Conservation (phyloP, 2,888 invertebrate species). For the Penaeus monodon region DNA sequence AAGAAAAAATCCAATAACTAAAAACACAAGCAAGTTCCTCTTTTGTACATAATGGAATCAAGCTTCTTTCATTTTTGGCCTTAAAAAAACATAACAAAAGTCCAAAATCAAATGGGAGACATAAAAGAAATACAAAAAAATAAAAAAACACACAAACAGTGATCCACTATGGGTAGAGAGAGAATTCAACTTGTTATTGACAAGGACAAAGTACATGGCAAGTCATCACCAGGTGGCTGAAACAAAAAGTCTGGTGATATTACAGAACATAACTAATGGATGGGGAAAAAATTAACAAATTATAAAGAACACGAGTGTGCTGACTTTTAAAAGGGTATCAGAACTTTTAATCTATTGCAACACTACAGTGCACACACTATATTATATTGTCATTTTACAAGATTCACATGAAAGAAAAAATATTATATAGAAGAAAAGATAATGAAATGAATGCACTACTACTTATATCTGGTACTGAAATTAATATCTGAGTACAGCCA, state of each 20-base stretch:
- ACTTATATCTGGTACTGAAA: too few species aligned
- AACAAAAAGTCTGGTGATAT: constrained; percentile 29
- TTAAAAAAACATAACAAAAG: neutral
- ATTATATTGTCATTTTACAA: neutral
- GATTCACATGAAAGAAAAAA: too few species aligned
- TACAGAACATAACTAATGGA: constrained; percentile 7
- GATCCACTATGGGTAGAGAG: constrained; percentile 38
- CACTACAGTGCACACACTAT: neutral
- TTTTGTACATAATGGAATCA: too few species aligned
- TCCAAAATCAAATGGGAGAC: neutral
- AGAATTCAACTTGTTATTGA: constrained; percentile 13
- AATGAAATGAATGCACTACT: too few species aligned
- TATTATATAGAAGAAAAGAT: too few species aligned
- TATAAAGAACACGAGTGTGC: constrained; percentile 9
- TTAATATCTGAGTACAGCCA: constrained; percentile 16
- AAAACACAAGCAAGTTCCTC: too few species aligned
- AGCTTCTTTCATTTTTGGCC: neutral
- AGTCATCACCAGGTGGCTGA: constrained; percentile 46
- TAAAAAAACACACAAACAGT: neutral
- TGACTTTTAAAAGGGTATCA: neutral
- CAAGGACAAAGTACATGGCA: constrained; percentile 13
- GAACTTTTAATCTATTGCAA: neutral
- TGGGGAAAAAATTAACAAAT: constrained; percentile 9
- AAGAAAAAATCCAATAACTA: neutral
- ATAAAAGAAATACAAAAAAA: neutral